Base-by-base conservation (phyloP, 1,140 invertebrate species). In the Trichonephila inaurata region DNA sequence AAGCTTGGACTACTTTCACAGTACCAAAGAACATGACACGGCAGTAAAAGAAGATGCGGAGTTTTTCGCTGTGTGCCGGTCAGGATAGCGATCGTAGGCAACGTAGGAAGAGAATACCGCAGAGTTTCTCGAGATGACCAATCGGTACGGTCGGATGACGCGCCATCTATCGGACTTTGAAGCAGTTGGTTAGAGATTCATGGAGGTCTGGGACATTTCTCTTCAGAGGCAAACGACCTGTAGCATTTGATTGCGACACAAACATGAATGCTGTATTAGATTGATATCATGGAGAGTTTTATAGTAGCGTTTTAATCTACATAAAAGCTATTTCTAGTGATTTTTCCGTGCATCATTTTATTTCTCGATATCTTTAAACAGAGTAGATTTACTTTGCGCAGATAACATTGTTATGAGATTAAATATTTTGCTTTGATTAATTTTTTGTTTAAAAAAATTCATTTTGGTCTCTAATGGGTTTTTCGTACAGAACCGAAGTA, bases 81-180 rank as follows among this genome's bases (percentile, higher is more conserved):
- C 51, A 61, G 62, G 19, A 8, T n/a, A 81, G 89, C 69, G 89
- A 82, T 82, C 60, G 28, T 40, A 82, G 44, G 64, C 12, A 91
- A 69, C 87, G 62, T 51, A 40, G 64, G 61, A 91, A 82, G 40
- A 66, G 89, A 91, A 91, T 91, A 91, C 89, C 77, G 89, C 89
- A 91, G 87, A 89, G 89, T 91, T 88, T 66, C 51, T 19, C 18
- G 86, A 18, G 86, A 88, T 88, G 86, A 88, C 86, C 86, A 88
- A 88, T 88, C 58, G 82, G 86, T 66, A 88, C 44, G 62, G 61
- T 64, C 51, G 51, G 62, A 88, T 19, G 86, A 58, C 18, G 61
- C 86, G 86, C 86, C 86, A 88, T 88, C 86, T 88, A 88, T 88
- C 62, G 86, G 61, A 10, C 24, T 2, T 3, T 33, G 58, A 14